These are phyloP conservation scores for Cuculus canorus DNA, from an alignment of 2,797 vertebrate species.

Conservation along the genomic window DNA sequence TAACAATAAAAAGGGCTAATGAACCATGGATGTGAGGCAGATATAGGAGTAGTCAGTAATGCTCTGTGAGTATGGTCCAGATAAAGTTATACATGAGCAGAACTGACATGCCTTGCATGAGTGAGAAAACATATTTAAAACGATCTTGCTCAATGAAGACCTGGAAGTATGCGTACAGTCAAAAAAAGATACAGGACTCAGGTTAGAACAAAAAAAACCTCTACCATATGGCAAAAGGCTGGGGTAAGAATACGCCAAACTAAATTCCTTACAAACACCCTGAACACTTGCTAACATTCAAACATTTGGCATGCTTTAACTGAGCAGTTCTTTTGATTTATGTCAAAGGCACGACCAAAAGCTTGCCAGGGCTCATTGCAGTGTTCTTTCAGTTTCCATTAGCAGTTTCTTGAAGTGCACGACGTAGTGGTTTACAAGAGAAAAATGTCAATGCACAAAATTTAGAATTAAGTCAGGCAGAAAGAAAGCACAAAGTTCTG, in stretches of 20 bases:
- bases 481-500: background rate
- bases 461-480: background rate
- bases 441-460: background rate
- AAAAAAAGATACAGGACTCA: background rate
- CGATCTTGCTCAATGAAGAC: background rate
- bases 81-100: background rate
- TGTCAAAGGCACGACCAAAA: background rate
- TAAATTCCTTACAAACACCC: background rate
- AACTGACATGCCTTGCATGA: background rate
- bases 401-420: background rate
- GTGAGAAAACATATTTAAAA: background rate
- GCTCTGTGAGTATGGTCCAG: background rate
- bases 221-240: background rate
- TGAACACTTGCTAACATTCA: background rate
- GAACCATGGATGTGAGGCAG: background rate
- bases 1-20: background rate
- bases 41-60: background rate
- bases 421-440: background rate
- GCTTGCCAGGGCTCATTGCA: background rate
- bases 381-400: background rate
- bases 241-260: background rate
- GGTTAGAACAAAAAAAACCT: background rate
- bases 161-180: rapidly evolving
- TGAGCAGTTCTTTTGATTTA: background rate
- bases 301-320: background rate